These are phyloP conservation scores for Macrocentrus cingulum DNA, from an alignment of 1,140 invertebrate species.

Conservation along the genomic window DNA sequence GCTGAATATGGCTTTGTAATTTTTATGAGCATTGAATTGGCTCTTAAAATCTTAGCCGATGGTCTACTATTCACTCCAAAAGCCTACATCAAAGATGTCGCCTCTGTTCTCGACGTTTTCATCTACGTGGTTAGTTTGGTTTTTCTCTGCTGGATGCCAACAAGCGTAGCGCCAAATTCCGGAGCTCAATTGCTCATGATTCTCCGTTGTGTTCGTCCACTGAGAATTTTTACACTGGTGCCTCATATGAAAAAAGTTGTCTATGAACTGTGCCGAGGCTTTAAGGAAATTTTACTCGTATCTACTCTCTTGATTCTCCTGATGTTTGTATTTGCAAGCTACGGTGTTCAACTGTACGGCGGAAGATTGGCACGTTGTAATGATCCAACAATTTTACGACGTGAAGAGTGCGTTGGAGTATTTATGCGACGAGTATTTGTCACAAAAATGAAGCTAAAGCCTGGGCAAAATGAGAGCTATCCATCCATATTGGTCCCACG, in stretches of 20 bases:
- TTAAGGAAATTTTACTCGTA: slow-evolving; percentile 96
- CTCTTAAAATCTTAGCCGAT: slow-evolving; percentile 94
- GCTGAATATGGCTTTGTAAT: slow-evolving; percentile 98
- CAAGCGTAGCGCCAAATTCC: slow-evolving; percentile 87
- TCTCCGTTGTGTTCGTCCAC: slow-evolving; percentile 90
- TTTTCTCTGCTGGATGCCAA: slow-evolving; percentile 96
- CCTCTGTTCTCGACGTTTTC: slow-evolving; percentile 94
- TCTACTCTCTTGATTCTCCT: slow-evolving; percentile 96
- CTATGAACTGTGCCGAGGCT: slow-evolving; percentile 97
- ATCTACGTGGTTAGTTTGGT: slow-evolving; percentile 95
- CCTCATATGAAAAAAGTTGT: slow-evolving; percentile 99
- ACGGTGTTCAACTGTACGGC: slow-evolving; percentile 97
- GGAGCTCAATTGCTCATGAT: slow-evolving; percentile 95
- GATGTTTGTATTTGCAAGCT: slow-evolving; percentile 99
- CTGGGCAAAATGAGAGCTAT: slow-evolving; percentile 79
- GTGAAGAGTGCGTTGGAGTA: slow-evolving; percentile 91
- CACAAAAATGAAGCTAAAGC: slow-evolving; percentile 94
- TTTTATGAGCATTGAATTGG: slow-evolving; percentile 96
- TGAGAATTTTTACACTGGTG: slow-evolving; percentile 96
- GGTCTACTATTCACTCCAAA: slow-evolving; percentile 99
- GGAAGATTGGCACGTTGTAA: slow-evolving; percentile 95
- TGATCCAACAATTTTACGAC: slow-evolving; percentile 82
- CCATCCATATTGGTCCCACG: slow-evolving; percentile 95
- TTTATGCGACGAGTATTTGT: slow-evolving; percentile 95
- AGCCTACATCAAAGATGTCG: slow-evolving; percentile 96